These are phyloP conservation scores for Eristalis tenax DNA, from an alignment of 2,888 invertebrate species.

Conservation along the genomic window DNA sequence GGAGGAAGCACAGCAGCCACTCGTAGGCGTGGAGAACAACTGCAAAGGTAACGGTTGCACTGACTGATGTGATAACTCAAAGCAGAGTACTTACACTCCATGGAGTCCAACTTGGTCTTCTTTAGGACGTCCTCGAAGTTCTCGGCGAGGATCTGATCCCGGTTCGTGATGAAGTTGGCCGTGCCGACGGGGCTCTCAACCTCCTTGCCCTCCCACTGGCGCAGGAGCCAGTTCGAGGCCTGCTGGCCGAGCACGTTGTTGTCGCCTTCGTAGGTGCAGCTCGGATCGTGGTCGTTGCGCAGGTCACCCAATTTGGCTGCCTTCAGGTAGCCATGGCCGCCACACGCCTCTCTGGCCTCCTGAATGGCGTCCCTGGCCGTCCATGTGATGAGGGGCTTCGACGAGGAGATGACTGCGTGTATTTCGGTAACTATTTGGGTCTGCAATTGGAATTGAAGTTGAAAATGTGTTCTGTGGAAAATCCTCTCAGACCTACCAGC, in stretches of 20 bases:
- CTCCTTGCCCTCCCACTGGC: constrained; percentile 84
- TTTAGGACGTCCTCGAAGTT: constrained; percentile 73
- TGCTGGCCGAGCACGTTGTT: constrained; percentile 96
- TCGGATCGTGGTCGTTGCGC: constrained; percentile 93
- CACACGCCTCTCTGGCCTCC: constrained; percentile 92
- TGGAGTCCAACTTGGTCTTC: constrained; percentile 73
- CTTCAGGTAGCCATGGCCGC: constrained; percentile 90
- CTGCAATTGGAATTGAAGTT: constrained; percentile 65
- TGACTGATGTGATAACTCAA: background rate
- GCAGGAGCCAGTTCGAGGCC: constrained; percentile 92
- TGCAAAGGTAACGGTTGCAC: constrained; percentile 80
- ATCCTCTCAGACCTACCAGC: constrained; percentile 75
- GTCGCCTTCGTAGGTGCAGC: constrained; percentile 96
- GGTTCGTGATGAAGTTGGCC: constrained; percentile 85
- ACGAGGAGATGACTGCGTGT: constrained; percentile 85
- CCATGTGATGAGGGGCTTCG: constrained; percentile 89
- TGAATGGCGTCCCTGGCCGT: constrained; percentile 89
- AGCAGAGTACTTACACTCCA: constrained; percentile 77
- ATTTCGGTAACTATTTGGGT: constrained; percentile 83
- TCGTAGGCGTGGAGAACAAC: constrained; percentile 88
- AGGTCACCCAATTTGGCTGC: constrained; percentile 93
- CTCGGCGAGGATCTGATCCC: constrained; percentile 81
- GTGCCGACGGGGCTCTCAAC: constrained; percentile 87
- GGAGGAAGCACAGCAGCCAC: constrained; percentile 91
- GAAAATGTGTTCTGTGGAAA: background rate